Percentiles rank a stretch among this genome's conserved stretches.
phyloP scores from a whole-genome alignment of 1,140 invertebrate species.

The Brachionus asplanchnoidis region DNA sequence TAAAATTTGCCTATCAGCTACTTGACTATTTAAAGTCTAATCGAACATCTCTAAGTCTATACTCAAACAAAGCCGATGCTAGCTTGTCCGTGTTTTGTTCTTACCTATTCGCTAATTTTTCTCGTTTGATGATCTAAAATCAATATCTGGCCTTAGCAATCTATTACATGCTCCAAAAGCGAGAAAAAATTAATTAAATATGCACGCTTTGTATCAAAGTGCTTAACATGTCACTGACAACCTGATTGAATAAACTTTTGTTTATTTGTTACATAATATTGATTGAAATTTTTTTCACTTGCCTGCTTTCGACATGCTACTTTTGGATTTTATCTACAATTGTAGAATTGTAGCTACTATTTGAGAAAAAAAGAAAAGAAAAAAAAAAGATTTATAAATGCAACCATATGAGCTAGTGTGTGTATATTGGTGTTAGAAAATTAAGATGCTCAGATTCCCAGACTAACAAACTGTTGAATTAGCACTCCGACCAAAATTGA shows the following conservation, averaged over 20 bases:
- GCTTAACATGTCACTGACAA: background rate
- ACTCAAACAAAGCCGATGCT: background rate
- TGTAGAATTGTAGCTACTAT: background rate
- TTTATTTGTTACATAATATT: slow-evolving; percentile 5
- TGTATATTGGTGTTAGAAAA: background rate
- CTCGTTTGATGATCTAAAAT: background rate
- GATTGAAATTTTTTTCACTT: background rate
- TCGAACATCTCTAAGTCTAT: background rate
- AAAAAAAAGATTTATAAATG: background rate
- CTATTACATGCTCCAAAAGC: slow-evolving; percentile 22
- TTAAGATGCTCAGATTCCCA: background rate
- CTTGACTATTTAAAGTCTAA: slow-evolving; percentile 1
- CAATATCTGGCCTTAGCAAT: slow-evolving; percentile 7
- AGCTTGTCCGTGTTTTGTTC: background rate
- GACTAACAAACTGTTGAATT: background rate
- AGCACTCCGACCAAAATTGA: background rate
- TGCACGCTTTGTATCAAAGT: background rate
- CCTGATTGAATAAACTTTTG: slow-evolving; percentile 1
- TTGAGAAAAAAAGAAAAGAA: background rate
- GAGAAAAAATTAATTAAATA: slow-evolving; percentile 1
- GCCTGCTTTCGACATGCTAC: background rate
- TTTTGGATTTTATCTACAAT: background rate
- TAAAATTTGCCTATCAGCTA: slow-evolving; percentile 34
- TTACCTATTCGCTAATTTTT: slow-evolving; percentile 3
- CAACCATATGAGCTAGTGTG: background rate